These are phyloP conservation scores for Achlya flavicornis DNA, from an alignment of 2,888 invertebrate species.

Conservation along the genomic window DNA sequence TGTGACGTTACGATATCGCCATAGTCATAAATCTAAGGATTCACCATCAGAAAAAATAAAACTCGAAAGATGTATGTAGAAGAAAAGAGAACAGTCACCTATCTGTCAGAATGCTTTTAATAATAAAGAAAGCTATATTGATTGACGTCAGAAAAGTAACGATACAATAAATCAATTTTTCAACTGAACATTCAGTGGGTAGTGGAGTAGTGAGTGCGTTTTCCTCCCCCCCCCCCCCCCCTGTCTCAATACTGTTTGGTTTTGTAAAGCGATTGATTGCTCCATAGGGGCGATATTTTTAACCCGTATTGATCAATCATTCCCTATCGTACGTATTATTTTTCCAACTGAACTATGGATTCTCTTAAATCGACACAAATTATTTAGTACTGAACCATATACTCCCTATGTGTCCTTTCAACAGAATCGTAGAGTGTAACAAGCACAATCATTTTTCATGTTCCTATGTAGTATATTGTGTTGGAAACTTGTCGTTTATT, in stretches of 20 bases:
- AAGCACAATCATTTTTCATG: constrained; percentile 32
- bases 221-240: neutral
- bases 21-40: neutral
- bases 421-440: constrained; percentile 31
- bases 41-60: neutral
- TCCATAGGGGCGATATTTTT: neutral
- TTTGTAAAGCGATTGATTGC: neutral
- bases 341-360: constrained; percentile 20
- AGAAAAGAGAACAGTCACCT: too few species aligned
- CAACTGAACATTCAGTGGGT: neutral
- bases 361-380: constrained; percentile 35
- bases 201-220: neutral
- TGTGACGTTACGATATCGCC: neutral
- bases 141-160: neutral
- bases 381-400: constrained; percentile 37
- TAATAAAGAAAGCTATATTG: too few species aligned
- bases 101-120: too few species aligned
- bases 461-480: constrained; percentile 35
- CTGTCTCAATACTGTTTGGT: constrained; percentile 3
- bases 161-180: neutral
- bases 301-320: neutral
- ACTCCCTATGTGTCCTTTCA: constrained; percentile 31
- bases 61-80: too few species aligned
- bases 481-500: constrained; percentile 13
- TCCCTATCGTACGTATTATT: neutral